Evolutionary conservation across 2,888 invertebrate species (phyloP).

Genomic region (Plusia festucae): DNA sequence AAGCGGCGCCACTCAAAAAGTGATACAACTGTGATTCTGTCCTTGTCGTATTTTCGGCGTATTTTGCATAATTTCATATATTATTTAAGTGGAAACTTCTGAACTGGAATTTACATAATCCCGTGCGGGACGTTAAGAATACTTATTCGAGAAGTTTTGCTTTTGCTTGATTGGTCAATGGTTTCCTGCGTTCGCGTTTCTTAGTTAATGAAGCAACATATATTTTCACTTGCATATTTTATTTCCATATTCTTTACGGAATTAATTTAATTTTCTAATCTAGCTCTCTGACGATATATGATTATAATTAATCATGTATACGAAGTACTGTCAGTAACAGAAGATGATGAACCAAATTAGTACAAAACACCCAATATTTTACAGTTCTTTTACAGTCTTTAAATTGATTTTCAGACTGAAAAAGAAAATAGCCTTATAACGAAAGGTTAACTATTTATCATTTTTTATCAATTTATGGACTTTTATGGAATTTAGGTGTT

Average conservation of each 20-base stretch:
- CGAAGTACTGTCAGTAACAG: too few relatives aligned
- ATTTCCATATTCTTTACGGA: background rate
- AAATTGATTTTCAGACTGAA: too few relatives aligned
- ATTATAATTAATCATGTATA: too few relatives aligned
- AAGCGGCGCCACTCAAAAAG: conserved; percentile 56
- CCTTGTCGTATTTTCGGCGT: conserved; percentile 56
- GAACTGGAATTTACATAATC: conserved; percentile 68
- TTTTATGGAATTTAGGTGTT: too few relatives aligned
- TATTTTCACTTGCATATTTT: conserved; percentile 22
- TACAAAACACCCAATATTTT: too few relatives aligned
- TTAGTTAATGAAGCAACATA: conserved; percentile 16
- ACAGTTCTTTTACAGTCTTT: too few relatives aligned
- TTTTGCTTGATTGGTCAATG: conserved; percentile 59
- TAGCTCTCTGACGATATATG: too few relatives aligned
- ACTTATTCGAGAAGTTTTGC: conserved; percentile 59
- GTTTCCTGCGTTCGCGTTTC: conserved; percentile 44
- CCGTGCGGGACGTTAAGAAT: conserved; percentile 59
- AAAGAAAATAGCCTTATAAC: too few relatives aligned
- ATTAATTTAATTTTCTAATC: too few relatives aligned
- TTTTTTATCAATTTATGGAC: too few relatives aligned
- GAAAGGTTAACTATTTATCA: too few relatives aligned
- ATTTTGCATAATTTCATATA: conserved; percentile 78
- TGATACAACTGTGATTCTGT: conserved; percentile 57
- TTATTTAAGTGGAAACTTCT: conserved; percentile 72
- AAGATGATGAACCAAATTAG: too few relatives aligned